phyloP scores from a whole-genome alignment of 2,888 invertebrate species.

The Rhogogaster chlorosoma region DNA sequence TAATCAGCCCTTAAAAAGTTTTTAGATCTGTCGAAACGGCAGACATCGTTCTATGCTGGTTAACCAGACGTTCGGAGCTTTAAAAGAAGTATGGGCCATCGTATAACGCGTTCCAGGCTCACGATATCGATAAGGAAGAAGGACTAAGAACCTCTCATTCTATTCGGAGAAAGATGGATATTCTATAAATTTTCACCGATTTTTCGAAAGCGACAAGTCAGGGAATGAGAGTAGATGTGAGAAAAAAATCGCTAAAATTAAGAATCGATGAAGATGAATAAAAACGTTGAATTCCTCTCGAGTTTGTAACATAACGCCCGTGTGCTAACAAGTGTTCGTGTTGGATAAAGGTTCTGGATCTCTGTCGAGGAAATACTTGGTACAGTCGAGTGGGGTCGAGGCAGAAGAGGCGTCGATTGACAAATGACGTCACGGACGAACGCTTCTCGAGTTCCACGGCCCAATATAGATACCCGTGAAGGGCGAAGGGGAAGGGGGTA shows the following conservation, averaged over 20 bases:
- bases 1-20: conserved; percentile 32
- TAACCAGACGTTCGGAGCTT: neutral
- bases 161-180: neutral
- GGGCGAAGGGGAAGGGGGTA: neutral
- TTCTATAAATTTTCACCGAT: neutral
- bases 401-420: conserved; percentile 40
- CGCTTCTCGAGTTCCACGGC: conserved; percentile 31
- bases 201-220: neutral
- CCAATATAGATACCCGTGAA: conserved; percentile 22
- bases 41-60: neutral
- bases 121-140: neutral
- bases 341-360: conserved; percentile 3
- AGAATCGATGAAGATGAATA: neutral
- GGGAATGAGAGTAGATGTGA: neutral
- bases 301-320: neutral
- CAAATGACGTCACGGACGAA: conserved; percentile 37
- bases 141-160: neutral
- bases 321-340: conserved; percentile 10
- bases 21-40: neutral
- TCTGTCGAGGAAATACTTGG: conserved; percentile 31
- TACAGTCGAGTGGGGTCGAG: conserved; percentile 32
- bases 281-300: neutral
- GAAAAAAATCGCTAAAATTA: neutral
- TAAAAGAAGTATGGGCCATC: neutral
- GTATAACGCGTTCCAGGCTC: neutral